Evolutionary conservation across 2,888 invertebrate species (phyloP).

Genomic region (Cephus pygmeus): DNA sequence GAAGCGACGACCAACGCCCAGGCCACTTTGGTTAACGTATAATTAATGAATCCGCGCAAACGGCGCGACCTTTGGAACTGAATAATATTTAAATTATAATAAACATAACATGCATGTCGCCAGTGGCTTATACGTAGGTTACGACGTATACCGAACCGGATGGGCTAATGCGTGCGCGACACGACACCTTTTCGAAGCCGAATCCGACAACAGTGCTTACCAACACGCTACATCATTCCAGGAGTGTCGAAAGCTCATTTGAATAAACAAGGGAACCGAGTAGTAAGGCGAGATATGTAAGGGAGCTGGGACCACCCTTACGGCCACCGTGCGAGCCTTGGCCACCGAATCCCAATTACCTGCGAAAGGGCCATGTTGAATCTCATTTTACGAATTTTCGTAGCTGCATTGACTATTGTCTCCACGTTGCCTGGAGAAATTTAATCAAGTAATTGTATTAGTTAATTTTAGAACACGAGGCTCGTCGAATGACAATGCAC

Average conservation of each 20-base stretch:
- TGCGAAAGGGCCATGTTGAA: not conserved
- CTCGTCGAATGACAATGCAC: not conserved
- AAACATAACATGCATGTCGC: slow-evolving; percentile 25
- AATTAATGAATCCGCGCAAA: slow-evolving; percentile 14
- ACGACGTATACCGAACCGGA: slow-evolving; percentile 23
- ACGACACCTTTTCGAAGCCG: slow-evolving; percentile 29
- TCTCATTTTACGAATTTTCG: not conserved
- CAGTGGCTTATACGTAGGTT: slow-evolving; percentile 5
- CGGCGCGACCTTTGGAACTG: slow-evolving; percentile 14
- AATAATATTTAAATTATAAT: slow-evolving; percentile 29
- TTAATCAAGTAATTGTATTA: not conserved
- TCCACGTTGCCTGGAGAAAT: not conserved
- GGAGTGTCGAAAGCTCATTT: slow-evolving; percentile 41
- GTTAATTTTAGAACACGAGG: not conserved
- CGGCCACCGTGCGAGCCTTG: not conserved
- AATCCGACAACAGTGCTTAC: slow-evolving; percentile 25
- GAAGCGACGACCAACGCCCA: slow-evolving; percentile 1
- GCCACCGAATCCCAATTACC: slow-evolving; percentile 9
- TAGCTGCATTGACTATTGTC: not conserved
- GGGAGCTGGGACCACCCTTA: slow-evolving; percentile 18
- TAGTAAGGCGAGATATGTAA: slow-evolving; percentile 8
- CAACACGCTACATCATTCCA: slow-evolving; percentile 29
- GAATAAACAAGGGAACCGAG: slow-evolving; percentile 32
- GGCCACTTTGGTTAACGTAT: not conserved
- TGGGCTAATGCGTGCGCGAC: slow-evolving; percentile 32